A percentile compares a stretch with the other conserved stretches of the same genome.
phyloP scores from a whole-genome alignment of 2,113 vertebrate genomes.

The Syngnathus typhle region DNA sequence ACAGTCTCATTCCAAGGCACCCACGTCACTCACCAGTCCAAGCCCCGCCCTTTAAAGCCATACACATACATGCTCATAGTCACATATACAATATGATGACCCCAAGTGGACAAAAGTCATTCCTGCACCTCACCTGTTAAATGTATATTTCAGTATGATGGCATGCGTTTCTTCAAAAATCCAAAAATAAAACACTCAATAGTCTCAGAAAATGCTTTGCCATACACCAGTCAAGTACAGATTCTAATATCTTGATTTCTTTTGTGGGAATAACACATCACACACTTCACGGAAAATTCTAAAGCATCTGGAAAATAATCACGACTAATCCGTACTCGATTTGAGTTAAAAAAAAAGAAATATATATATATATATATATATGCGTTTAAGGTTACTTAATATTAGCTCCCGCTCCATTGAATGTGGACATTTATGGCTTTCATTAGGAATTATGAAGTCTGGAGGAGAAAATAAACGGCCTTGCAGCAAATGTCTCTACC shows the following conservation, averaged over 20 bases:
- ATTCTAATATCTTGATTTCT: slow-evolving; percentile 2
- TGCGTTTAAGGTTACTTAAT: background rate
- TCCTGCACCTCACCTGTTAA: too few relatives aligned
- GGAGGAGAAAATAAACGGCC: background rate
- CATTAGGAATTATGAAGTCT: slow-evolving; percentile 9
- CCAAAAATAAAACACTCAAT: background rate
- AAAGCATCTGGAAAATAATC: background rate
- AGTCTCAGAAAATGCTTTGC: background rate
- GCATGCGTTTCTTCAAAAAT: background rate
- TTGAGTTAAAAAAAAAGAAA: background rate
- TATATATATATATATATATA: background rate
- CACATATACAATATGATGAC: too few relatives aligned
- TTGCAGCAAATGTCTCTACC: background rate
- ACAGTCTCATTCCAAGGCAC: too few relatives aligned
- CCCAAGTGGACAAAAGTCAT: too few relatives aligned
- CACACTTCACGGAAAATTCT: background rate
- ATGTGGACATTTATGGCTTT: slow-evolving; percentile 4
- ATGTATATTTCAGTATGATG: background rate
- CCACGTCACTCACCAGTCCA: too few relatives aligned
- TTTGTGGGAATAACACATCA: background rate
- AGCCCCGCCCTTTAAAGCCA: too few relatives aligned
- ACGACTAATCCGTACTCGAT: background rate
- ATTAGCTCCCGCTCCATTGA: background rate
- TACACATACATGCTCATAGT: too few relatives aligned
- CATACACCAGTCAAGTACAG: background rate